Conservation (phyloP, 2,797 vertebrate genomes). For the Gadopsis marmoratus region DNA sequence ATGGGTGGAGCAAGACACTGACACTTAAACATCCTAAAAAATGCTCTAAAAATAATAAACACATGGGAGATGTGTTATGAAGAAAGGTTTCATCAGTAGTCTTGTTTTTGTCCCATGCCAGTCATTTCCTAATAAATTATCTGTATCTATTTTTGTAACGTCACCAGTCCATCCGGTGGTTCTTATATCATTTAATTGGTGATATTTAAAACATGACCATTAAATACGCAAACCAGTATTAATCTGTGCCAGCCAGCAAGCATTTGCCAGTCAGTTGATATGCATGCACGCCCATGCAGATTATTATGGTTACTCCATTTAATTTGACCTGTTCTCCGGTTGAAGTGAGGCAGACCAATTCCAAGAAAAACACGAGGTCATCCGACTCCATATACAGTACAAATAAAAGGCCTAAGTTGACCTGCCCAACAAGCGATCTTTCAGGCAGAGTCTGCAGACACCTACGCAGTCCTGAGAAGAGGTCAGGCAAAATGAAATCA, state of each 20-base stretch:
- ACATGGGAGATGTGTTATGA: background rate
- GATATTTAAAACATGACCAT: conserved; percentile 10
- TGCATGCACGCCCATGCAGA: conserved; percentile 22
- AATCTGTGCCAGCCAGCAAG: conserved; percentile 4
- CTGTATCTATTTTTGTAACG: conserved; percentile 11
- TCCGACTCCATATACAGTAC: conserved; percentile 3
- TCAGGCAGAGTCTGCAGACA: conserved; percentile 3
- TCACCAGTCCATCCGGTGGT: conserved; percentile 13
- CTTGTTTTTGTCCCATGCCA: conserved; percentile 11
- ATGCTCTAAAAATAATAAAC: background rate
- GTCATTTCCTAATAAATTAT: conserved; percentile 2
- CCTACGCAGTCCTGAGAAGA: conserved; percentile 7
- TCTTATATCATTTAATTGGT: conserved; percentile 1
- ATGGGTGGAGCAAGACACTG: background rate
- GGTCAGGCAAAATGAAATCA: conserved; percentile 13
- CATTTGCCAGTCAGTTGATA: conserved; percentile 14
- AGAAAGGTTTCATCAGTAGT: background rate
- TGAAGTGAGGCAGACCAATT: conserved; percentile 24
- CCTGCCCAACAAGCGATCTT: background rate
- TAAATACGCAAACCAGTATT: background rate
- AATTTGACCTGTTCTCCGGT: conserved; percentile 13
- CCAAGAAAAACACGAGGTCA: conserved; percentile 30
- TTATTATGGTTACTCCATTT: conserved; percentile 30
- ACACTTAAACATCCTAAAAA: background rate
- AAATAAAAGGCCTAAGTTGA: conserved; percentile 20